A percentile compares a stretch with the other conserved stretches of the same genome.
Conservation (phyloP, 2,888 invertebrate genomes). For the Ferdinandea cuprea region DNA sequence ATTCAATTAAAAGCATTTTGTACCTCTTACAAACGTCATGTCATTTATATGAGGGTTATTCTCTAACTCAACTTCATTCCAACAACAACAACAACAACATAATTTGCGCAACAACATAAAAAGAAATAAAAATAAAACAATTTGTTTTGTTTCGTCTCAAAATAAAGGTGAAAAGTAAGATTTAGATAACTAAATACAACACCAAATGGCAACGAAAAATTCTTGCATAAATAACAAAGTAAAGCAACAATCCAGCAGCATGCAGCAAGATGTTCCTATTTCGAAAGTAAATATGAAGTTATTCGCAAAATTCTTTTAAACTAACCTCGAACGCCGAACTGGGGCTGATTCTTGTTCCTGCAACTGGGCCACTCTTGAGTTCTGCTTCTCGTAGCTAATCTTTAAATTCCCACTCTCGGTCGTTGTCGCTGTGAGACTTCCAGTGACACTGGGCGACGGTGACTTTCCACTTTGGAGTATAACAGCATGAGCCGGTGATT, state of each 20-base stretch:
- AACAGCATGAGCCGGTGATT: slow-evolving; percentile 76
- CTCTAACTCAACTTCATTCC: too few relatives aligned
- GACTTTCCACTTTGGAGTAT: slow-evolving; percentile 81
- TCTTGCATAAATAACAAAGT: slow-evolving; percentile 30
- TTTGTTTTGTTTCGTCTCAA: too few relatives aligned
- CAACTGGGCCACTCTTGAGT: slow-evolving; percentile 83
- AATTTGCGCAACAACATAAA: slow-evolving; percentile 24
- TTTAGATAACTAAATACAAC: slow-evolving; percentile 17
- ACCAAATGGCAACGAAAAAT: slow-evolving; percentile 47
- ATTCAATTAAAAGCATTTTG: too few relatives aligned
- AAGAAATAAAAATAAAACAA: slow-evolving; percentile 27
- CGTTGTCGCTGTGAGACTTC: slow-evolving; percentile 79
- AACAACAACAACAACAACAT: slow-evolving; percentile 32
- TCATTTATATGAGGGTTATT: too few relatives aligned
- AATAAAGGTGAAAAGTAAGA: slow-evolving; percentile 17
- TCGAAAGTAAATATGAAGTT: slow-evolving; percentile 30
- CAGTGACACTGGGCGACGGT: slow-evolving; percentile 77
- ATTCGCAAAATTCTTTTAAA: slow-evolving; percentile 32
- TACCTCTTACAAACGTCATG: too few relatives aligned
- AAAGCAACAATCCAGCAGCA: slow-evolving; percentile 66
- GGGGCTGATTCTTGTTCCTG: slow-evolving; percentile 84
- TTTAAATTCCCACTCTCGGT: slow-evolving; percentile 84
- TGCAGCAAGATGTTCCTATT: slow-evolving; percentile 57
- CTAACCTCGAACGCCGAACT: slow-evolving; percentile 85
- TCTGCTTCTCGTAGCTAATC: slow-evolving; percentile 85